Evolutionary conservation across 2,113 vertebrate species (phyloP).

Genomic region (Indri indri): DNA sequence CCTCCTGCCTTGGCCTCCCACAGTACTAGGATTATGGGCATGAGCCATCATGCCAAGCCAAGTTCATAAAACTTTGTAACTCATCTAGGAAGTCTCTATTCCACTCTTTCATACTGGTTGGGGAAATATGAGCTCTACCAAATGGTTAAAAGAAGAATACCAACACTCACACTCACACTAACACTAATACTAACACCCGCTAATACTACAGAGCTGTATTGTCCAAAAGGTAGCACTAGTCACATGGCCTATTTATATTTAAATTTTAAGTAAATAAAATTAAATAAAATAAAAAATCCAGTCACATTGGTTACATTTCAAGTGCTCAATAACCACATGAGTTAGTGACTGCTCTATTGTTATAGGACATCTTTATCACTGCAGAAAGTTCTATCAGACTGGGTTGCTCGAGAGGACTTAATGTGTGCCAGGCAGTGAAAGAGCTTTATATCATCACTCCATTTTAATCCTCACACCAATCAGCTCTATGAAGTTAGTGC

Average conservation of each 20-base stretch:
- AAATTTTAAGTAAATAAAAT: not conserved
- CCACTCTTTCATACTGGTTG: not conserved
- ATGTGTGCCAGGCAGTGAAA: fast-evolving
- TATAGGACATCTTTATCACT: fast-evolving
- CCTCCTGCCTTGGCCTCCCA: too few species aligned
- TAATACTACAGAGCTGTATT: not conserved
- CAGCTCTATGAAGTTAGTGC: not conserved
- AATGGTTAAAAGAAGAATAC: not conserved
- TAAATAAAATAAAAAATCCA: not conserved
- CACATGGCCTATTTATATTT: not conserved
- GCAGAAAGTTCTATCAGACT: not conserved
- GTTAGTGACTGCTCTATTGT: not conserved
- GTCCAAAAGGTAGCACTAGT: not conserved
- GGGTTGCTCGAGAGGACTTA: not conserved
- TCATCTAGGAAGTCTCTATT: not conserved
- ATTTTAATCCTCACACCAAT: not conserved
- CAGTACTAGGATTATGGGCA: too few species aligned
- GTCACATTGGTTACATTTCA: not conserved
- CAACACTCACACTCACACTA: not conserved
- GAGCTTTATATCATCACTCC: not conserved
- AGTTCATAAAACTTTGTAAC: not conserved
- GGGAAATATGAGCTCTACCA: not conserved
- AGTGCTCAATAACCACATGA: not conserved
- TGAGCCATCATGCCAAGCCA: too few species aligned
- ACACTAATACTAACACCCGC: not conserved